These are phyloP conservation scores for Abscondita cerata DNA, from an alignment of 2,888 invertebrate species.

Conservation along the genomic window DNA sequence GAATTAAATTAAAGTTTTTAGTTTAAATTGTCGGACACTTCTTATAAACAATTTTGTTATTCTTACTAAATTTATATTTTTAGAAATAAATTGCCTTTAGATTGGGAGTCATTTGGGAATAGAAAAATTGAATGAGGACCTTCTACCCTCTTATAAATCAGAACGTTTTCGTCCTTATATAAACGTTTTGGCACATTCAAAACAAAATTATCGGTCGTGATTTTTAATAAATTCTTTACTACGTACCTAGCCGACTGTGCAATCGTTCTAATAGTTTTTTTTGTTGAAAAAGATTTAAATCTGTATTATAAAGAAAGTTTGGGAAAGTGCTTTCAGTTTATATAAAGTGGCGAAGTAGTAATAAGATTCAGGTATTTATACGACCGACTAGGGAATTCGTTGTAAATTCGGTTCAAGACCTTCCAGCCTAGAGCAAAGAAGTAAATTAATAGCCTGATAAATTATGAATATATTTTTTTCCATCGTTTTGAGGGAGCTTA, in stretches of 20 bases:
- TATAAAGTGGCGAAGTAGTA: conserved; percentile 22
- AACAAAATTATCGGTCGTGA: too few species aligned
- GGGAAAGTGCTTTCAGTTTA: conserved; percentile 16
- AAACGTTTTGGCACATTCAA: too few species aligned
- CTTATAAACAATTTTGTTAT: too few species aligned
- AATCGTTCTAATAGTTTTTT: too few species aligned
- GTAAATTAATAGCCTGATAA: conserved; percentile 36
- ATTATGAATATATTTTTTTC: conserved; percentile 33
- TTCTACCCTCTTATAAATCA: too few species aligned
- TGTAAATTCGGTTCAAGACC: conserved; percentile 21
- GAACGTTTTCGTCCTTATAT: too few species aligned
- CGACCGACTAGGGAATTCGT: conserved; percentile 17
- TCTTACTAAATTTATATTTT: too few species aligned
- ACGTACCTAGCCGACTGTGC: too few species aligned
- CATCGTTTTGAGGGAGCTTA: conserved; percentile 33
- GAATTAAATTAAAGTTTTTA: conserved; percentile 1
- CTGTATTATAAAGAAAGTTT: conserved; percentile 11
- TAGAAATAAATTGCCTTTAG: too few species aligned
- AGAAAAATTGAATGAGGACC: not conserved
- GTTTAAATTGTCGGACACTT: too few species aligned
- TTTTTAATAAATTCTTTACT: too few species aligned
- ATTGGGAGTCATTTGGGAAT: too few species aligned
- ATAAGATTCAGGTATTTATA: conserved; percentile 30
- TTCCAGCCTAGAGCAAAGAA: conserved; percentile 17
- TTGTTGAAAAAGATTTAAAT: conserved; percentile 6